Evolutionary conservation across 2,888 invertebrate genomes (phyloP).

Genomic region (Troglohyphantes excavatus): DNA sequence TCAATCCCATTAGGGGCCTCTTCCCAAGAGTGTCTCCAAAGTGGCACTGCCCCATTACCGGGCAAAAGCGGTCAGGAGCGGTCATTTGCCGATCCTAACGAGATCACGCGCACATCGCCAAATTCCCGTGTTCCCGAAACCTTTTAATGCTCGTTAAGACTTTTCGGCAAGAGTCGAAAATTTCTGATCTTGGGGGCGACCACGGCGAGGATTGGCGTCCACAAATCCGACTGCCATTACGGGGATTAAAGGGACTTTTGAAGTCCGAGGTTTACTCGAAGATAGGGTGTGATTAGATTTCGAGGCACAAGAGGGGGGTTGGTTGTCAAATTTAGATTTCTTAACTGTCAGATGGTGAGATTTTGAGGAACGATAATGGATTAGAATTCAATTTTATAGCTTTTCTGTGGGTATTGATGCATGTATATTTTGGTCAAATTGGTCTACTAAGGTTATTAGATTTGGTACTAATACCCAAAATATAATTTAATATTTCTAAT

Average conservation of each 20-base stretch:
- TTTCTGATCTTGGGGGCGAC: no score
- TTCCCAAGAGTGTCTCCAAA: no score
- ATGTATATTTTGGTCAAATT: no score
- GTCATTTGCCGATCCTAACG: conserved; percentile 32
- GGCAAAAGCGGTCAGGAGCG: background rate
- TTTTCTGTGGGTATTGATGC: no score
- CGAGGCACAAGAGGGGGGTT: background rate
- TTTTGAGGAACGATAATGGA: background rate
- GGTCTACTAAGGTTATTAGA: no score
- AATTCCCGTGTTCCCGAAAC: background rate
- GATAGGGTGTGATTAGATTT: background rate
- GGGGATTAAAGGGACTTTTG: background rate
- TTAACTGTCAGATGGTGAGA: background rate
- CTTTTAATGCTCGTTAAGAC: conserved; percentile 48
- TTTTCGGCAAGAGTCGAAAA: background rate
- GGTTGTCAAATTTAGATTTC: background rate
- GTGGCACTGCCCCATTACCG: conserved; percentile 15
- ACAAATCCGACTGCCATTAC: background rate
- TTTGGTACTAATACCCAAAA: no score
- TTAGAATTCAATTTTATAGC: background rate
- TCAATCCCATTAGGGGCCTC: background rate
- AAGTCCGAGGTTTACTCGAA: background rate
- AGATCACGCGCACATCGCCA: conserved; percentile 51
- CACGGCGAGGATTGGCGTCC: no score
- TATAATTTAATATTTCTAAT: no score